These are phyloP conservation scores for Mya arenaria DNA, from an alignment of 1,140 invertebrate species.

Conservation along the genomic window DNA sequence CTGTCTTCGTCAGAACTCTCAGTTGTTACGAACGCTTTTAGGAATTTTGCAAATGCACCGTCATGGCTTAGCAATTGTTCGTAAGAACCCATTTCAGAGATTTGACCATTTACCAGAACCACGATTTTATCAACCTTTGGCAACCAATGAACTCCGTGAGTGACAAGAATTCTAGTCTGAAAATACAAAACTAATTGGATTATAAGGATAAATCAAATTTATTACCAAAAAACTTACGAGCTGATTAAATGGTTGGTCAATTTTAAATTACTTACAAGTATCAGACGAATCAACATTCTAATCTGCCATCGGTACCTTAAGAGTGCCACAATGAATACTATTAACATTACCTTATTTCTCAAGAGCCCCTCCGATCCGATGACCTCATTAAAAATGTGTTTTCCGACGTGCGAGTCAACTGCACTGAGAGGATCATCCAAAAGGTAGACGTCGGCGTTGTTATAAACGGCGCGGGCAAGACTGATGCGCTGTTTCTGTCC, in stretches of 20 bases:
- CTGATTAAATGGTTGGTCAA: too few species aligned
- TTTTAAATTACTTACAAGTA: too few species aligned
- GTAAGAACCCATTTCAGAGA: constrained; percentile 78
- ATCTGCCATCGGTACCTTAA: too few species aligned
- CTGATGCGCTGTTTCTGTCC: constrained; percentile 82
- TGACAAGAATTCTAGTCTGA: constrained; percentile 79
- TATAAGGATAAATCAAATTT: too few species aligned
- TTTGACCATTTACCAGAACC: constrained; percentile 77
- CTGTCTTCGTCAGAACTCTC: constrained; percentile 62
- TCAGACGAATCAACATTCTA: too few species aligned
- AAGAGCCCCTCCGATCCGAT: constrained; percentile 84
- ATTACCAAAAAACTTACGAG: too few species aligned
- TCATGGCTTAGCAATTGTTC: constrained; percentile 71
- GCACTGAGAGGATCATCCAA: constrained; percentile 84
- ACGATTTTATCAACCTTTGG: constrained; percentile 78
- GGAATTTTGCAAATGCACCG: constrained; percentile 77
- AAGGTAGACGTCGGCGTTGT: constrained; percentile 86
- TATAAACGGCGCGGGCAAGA: constrained; percentile 81
- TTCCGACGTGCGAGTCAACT: constrained; percentile 82
- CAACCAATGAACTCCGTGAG: constrained; percentile 79
- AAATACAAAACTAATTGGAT: too few species aligned
- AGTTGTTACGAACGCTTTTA: constrained; percentile 64
- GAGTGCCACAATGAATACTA: too few species aligned
- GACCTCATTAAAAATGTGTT: constrained; percentile 76
- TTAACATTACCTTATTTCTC: constrained; percentile 84